These are phyloP conservation scores for Nasonia giraulti DNA, from an alignment of 1,140 invertebrate species.

Conservation along the genomic window DNA sequence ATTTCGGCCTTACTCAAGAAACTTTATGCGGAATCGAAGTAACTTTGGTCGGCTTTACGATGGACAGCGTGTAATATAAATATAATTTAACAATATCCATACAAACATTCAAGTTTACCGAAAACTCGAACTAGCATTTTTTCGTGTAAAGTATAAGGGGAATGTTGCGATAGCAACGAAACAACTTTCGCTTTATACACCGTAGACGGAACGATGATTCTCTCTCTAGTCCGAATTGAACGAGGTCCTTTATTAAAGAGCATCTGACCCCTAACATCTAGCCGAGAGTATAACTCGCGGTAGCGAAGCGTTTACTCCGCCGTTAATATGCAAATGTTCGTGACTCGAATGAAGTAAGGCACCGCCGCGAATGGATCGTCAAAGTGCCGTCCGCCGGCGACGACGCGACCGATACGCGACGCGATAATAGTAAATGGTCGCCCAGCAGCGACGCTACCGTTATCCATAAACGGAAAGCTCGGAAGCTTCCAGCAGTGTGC, in stretches of 20 bases:
- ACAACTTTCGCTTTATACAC: too few relatives aligned
- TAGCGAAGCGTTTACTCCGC: background rate
- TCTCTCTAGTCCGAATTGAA: background rate
- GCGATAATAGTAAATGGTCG: background rate
- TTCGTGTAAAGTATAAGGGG: too few relatives aligned
- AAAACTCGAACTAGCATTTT: too few relatives aligned
- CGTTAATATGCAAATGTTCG: constrained; percentile 26
- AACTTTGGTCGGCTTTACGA: background rate
- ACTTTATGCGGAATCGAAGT: background rate
- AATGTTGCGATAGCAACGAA: too few relatives aligned
- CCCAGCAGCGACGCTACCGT: background rate
- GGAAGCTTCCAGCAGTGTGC: background rate
- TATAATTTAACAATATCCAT: too few relatives aligned
- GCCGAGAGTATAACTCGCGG: background rate
- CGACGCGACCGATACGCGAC: background rate
- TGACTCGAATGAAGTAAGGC: constrained; percentile 1
- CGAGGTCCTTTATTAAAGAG: background rate
- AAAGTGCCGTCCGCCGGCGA: background rate
- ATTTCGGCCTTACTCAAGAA: background rate
- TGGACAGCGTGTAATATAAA: background rate
- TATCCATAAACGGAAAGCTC: constrained; percentile 12
- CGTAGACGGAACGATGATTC: background rate
- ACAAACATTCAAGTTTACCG: too few relatives aligned
- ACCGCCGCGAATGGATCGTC: constrained; percentile 23
- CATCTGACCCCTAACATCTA: background rate